Evolutionary conservation across 2,888 invertebrate genomes (phyloP), one percentile per base, ranked within the genome.

Genomic region (Hylaea fasciaria): DNA sequence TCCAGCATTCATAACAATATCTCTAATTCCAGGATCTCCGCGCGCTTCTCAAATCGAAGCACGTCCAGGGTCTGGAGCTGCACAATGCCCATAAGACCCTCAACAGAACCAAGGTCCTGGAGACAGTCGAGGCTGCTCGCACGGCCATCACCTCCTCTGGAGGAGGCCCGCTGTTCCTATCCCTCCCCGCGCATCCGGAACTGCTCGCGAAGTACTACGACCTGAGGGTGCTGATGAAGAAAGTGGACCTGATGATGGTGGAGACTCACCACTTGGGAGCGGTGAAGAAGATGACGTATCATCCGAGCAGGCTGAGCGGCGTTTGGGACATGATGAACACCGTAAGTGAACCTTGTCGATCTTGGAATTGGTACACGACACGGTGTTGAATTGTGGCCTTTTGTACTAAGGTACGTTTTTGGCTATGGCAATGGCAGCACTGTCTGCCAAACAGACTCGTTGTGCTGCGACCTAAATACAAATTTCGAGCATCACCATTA

Each of bases 311-410:
- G 57, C 83, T 96, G 68, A 96, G 96, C 78, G 96, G 96, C 0
- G 81, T 96, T 48, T 95, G 95, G 93, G 96, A 96, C 72, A 95
- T 96, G 93, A 94, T 95, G 81, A 96, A 96, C 73, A 95, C 95
- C 77, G 95, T 95, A 81, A 93, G 94, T 77, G 1, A 22, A 32
- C 44, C 13, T 56, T 35, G 17, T 48, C 11, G 35, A 11, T 35
- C 35, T 5, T 35, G 9, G 9, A 35, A 11, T 35, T 5, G 35
- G 35, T 35, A 35, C 9, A 35, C 9, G 2, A 5, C 22, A 5
- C 22, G 22, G n/a, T n/a, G n/a, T n/a, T n/a, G n/a, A n/a, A n/a
- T n/a, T n/a, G n/a, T n/a, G n/a, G n/a, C n/a, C n/a, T n/a, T n/a
- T n/a, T n/a, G n/a, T n/a, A n/a, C n/a, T n/a, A n/a, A n/a, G n/a